phyloP scores from a whole-genome alignment of 2,888 invertebrate species.

The Anarsia innoxiella region DNA sequence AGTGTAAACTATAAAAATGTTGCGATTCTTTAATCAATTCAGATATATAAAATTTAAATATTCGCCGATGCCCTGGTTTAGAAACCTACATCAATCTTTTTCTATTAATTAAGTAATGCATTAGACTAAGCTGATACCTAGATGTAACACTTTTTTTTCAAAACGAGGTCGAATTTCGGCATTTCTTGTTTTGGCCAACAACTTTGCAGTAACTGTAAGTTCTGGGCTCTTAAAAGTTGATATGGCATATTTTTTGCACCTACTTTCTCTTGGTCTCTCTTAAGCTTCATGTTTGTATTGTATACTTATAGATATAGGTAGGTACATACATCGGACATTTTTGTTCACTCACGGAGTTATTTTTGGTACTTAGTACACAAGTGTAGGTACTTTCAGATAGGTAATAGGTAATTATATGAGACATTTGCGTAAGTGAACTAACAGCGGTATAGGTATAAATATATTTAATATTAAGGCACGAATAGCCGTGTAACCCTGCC shows the following conservation, averaged over 20 bases:
- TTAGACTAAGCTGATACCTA: neutral
- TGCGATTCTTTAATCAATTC: neutral
- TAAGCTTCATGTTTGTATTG: no score
- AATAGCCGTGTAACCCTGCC: no score
- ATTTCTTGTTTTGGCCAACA: neutral
- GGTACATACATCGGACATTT: no score
- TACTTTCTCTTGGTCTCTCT: constrained; percentile 49
- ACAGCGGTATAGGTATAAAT: no score
- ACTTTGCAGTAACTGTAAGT: constrained; percentile 4
- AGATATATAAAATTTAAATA: neutral
- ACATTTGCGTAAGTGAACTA: no score
- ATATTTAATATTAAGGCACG: no score
- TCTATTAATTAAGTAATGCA: neutral
- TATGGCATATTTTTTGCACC: constrained; percentile 34
- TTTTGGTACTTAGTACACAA: no score
- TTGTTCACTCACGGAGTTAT: no score
- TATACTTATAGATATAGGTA: no score
- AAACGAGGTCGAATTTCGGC: neutral
- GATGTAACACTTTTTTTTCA: constrained; percentile 3
- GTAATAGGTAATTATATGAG: no score
- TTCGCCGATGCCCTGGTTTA: neutral
- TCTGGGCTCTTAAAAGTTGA: constrained; percentile 4
- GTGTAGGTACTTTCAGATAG: no score
- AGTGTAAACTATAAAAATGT: no score
- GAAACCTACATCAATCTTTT: neutral